Percentiles rank a stretch among this genome's conserved stretches.
phyloP scores from a whole-genome alignment of 2,113 vertebrate species.

The Odocoileus hemionus region DNA sequence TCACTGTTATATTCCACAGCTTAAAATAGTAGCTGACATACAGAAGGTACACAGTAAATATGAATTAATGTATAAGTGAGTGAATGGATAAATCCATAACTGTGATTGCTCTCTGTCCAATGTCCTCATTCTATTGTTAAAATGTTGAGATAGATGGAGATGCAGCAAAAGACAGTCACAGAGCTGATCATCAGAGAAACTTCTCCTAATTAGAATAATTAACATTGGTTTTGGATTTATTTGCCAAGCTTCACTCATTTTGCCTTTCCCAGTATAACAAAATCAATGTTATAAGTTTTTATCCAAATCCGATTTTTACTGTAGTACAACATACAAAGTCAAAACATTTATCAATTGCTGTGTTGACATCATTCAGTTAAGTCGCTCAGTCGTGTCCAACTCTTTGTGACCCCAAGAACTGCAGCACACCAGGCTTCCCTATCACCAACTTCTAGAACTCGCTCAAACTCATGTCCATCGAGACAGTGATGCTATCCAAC shows the following conservation, averaged over 20 bases:
- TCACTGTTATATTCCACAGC: background rate
- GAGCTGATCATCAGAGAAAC: background rate
- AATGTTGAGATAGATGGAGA: background rate
- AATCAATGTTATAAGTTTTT: background rate
- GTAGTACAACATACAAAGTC: background rate
- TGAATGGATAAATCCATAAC: background rate
- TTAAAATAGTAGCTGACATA: background rate
- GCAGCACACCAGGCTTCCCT: background rate
- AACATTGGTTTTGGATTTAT: background rate
- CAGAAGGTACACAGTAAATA: background rate
- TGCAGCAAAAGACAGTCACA: background rate
- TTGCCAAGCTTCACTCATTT: background rate
- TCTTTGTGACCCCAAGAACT: background rate
- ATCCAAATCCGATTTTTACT: background rate
- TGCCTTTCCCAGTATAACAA: background rate
- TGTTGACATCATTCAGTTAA: too few relatives aligned
- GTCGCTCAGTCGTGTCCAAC: too few relatives aligned
- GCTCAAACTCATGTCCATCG: background rate
- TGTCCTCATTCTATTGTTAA: background rate
- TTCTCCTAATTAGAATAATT: background rate
- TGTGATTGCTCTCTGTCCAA: background rate
- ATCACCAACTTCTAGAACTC: background rate
- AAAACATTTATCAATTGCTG: background rate
- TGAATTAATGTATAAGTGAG: background rate
- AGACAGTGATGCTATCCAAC: background rate